These are phyloP conservation scores for Orthosia incerta DNA, from an alignment of 2,888 invertebrate genomes.

Conservation along the genomic window DNA sequence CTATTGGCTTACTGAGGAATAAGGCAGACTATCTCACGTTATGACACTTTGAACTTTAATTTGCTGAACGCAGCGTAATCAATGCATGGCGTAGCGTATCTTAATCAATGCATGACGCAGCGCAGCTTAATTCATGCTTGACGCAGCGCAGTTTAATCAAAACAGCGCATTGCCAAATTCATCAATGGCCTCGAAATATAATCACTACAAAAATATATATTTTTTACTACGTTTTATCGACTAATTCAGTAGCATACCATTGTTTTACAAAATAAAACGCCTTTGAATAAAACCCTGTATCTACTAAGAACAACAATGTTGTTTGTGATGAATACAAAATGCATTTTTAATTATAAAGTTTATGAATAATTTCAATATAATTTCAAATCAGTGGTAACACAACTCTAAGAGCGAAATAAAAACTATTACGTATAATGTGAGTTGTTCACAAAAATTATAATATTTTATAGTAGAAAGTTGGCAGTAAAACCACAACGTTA, in stretches of 20 bases:
- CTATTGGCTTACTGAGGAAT: background rate
- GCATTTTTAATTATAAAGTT: conserved; percentile 41
- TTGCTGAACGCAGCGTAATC: background rate
- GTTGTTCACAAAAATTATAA: conserved; percentile 52
- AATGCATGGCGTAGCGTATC: too few relatives aligned
- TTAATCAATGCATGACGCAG: too few relatives aligned
- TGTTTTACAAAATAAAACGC: conserved; percentile 36
- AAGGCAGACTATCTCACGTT: background rate
- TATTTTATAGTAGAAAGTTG: conserved; percentile 29
- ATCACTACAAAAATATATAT: conserved; percentile 53
- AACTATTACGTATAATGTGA: conserved; percentile 55
- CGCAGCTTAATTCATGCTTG: background rate
- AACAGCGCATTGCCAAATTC: background rate
- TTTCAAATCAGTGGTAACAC: conserved; percentile 66
- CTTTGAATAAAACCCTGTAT: conserved; percentile 38
- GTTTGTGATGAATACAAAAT: conserved; percentile 58
- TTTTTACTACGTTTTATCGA: conserved; percentile 1
- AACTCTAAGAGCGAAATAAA: conserved; percentile 67
- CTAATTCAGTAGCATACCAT: background rate
- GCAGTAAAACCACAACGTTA: conserved; percentile 56
- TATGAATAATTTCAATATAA: conserved; percentile 59
- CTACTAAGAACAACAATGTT: conserved; percentile 42
- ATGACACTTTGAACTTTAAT: background rate
- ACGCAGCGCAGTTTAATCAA: background rate
- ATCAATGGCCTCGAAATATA: conserved; percentile 12